Percentiles rank a stretch among this genome's conserved stretches.
phyloP scores from a whole-genome alignment of 2,888 invertebrate species.

The Erebia ligea region DNA sequence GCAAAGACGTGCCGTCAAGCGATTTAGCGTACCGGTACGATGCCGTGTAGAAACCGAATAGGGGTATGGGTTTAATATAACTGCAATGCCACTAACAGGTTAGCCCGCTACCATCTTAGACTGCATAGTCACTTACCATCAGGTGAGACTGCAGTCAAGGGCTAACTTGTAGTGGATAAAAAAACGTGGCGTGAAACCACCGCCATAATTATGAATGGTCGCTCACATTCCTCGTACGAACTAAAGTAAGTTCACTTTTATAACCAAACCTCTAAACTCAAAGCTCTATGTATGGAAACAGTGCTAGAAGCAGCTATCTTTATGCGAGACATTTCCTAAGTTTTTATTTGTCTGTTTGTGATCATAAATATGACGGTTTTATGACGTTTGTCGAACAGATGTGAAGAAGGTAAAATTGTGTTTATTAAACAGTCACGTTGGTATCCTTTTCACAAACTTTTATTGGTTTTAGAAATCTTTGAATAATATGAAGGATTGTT shows the following conservation, averaged over 20 bases:
- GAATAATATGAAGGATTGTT: no score
- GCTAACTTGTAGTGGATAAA: no score
- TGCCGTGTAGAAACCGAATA: no score
- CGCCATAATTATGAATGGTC: neutral
- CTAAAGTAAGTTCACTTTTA: neutral
- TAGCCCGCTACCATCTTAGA: no score
- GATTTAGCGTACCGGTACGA: no score
- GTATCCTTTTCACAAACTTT: neutral
- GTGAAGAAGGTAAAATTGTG: neutral
- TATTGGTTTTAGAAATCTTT: neutral
- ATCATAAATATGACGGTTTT: neutral
- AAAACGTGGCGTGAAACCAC: neutral
- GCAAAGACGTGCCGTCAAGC: no score
- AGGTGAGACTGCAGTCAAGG: no score
- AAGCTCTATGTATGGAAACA: neutral
- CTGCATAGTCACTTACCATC: no score
- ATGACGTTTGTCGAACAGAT: neutral
- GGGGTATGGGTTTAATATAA: no score
- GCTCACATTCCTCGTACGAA: neutral
- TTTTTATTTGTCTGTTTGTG: constrained; percentile 3
- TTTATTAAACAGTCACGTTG: neutral
- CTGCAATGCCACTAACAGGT: no score
- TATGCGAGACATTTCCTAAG: constrained; percentile 8
- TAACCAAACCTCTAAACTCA: neutral
- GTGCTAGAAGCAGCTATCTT: neutral